A percentile compares a stretch with the other conserved stretches of the same genome.
Evolutionary conservation across 2,113 vertebrate species (phyloP).

Genomic region (Gobio gobio): DNA sequence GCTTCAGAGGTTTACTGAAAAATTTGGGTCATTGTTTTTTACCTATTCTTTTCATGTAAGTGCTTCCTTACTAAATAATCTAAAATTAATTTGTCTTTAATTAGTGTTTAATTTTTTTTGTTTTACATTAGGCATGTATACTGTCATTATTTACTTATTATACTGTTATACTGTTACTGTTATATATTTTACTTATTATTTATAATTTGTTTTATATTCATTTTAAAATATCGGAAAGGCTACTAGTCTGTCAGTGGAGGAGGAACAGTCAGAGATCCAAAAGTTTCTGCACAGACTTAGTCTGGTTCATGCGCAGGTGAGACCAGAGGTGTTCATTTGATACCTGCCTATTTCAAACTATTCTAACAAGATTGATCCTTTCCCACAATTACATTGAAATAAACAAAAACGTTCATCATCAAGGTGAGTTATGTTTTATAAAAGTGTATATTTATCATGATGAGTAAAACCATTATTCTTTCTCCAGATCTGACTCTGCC

Average conservation of each 20-base stretch:
- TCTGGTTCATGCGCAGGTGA: constrained; percentile 78
- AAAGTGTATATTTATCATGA: not conserved
- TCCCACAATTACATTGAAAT: not conserved
- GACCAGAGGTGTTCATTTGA: constrained; percentile 10
- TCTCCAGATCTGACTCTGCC: not conserved
- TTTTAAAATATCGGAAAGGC: constrained; percentile 3
- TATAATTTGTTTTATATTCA: not conserved
- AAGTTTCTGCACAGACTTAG: constrained; percentile 76
- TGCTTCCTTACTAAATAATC: not conserved
- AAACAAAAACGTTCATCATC: not conserved
- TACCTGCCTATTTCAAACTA: not conserved
- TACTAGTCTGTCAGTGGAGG: constrained; percentile 3
- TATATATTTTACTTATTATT: no score
- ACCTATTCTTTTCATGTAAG: constrained; percentile 43
- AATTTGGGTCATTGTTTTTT: constrained; percentile 46
- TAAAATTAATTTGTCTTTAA: not conserved
- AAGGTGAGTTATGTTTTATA: not conserved
- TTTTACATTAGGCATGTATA: no score
- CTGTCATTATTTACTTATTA: no score
- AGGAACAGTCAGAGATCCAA: constrained; percentile 50
- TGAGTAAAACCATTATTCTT: not conserved
- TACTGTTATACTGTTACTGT: no score
- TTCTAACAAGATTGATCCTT: not conserved
- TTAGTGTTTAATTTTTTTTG: not conserved
- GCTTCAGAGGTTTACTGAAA: constrained; percentile 37